phyloP scores from a whole-genome alignment of 1,140 invertebrate species.

The Heliconius melpomene region DNA sequence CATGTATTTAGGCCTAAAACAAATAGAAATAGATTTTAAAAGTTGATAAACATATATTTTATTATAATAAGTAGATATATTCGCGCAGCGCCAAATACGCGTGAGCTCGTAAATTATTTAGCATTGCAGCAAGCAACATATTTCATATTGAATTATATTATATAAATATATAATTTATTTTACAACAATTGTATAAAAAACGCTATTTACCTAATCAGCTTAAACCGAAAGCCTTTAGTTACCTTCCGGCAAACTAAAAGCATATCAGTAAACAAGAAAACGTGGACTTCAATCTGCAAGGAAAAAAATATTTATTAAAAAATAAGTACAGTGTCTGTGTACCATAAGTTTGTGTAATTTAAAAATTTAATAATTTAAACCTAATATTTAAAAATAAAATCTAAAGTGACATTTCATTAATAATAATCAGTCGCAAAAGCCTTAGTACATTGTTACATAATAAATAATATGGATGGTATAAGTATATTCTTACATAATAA shows the following conservation, averaged over 20 bases:
- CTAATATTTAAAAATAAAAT: not conserved
- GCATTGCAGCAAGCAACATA: not conserved
- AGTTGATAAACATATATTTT: not conserved
- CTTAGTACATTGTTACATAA: not conserved
- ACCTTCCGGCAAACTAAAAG: constrained; percentile 67
- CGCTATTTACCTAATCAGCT: constrained; percentile 47
- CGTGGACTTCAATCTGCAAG: constrained; percentile 66
- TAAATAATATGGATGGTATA: not conserved
- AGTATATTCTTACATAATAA: constrained; percentile 2
- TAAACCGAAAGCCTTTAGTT: constrained; percentile 54
- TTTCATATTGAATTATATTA: not conserved
- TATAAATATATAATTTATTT: constrained; percentile 8
- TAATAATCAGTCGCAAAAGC: constrained; percentile 10
- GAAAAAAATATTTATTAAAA: not conserved
- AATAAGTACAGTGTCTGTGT: not conserved
- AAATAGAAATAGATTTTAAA: constrained; percentile 14
- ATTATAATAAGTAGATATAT: not conserved
- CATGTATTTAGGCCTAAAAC: constrained; percentile 68
- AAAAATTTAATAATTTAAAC: constrained; percentile 29
- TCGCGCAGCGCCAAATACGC: constrained; percentile 23
- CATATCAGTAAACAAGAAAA: constrained; percentile 71
- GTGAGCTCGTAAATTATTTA: not conserved
- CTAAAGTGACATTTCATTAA: not conserved
- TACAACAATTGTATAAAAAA: constrained; percentile 15
- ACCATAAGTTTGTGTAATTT: not conserved